These are phyloP conservation scores for Porites cylindrica DNA, from an alignment of 92 coral and sea anemone genomes.

Conservation along the genomic window DNA sequence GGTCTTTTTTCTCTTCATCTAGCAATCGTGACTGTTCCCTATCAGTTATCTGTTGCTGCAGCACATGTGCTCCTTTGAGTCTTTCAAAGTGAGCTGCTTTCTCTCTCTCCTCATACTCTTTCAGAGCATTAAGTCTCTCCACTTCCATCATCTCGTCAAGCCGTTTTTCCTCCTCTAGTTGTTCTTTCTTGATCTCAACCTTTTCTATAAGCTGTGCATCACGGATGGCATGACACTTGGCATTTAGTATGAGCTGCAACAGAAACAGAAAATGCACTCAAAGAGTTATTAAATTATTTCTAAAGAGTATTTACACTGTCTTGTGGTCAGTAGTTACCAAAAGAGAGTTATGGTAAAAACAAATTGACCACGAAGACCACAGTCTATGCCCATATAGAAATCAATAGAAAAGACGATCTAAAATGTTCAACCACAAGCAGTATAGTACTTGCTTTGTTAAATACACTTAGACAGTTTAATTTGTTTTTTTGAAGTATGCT, in stretches of 20 bases:
- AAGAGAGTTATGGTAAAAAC: too few species aligned
- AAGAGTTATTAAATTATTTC: neutral
- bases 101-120: constrained; percentile 95
- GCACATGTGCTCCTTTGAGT: constrained; percentile 89
- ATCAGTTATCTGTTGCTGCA: constrained; percentile 90
- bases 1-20: constrained; percentile 96
- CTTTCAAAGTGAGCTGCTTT: constrained; percentile 83
- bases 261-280: neutral
- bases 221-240: constrained; percentile 99
- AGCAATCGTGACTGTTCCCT: constrained; percentile 84
- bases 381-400: too few species aligned
- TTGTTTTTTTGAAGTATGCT: too few species aligned
- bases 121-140: constrained; percentile 87
- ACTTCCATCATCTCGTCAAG: constrained; percentile 99
- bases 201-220: constrained; percentile 99
- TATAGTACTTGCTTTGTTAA: too few species aligned
- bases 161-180: constrained; percentile 90
- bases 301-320: too few species aligned
- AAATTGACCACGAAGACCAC: too few species aligned
- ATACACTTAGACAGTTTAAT: too few species aligned
- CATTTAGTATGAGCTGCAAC: constrained; percentile 92
- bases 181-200: constrained; percentile 95
- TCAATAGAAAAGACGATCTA: too few species aligned
- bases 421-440: too few species aligned
- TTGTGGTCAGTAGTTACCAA: too few species aligned